Conservation (phyloP, 2,113 vertebrate genomes). For the Stigmatopora argus region DNA sequence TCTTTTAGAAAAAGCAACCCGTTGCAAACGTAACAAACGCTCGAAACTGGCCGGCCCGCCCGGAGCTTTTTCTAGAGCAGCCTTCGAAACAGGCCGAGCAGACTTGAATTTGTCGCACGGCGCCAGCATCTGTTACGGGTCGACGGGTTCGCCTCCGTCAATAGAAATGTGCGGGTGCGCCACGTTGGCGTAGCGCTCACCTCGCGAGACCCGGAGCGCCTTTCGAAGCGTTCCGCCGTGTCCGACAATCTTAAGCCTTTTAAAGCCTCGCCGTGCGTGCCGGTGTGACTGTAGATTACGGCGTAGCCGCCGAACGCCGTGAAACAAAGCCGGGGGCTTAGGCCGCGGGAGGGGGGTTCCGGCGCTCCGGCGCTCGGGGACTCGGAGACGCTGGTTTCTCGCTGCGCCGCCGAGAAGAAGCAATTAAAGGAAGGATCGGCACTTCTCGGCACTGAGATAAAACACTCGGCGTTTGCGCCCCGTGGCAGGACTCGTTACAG, state of each 20-base stretch:
- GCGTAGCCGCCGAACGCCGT: conserved; percentile 33
- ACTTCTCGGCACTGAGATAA: conserved; percentile 51
- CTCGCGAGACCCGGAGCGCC: conserved; percentile 29
- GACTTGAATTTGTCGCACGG: not conserved
- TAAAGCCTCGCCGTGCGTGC: conserved; percentile 33
- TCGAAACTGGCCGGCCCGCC: not conserved
- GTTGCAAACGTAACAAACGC: not conserved
- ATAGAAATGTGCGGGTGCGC: not conserved
- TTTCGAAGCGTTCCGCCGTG: conserved; percentile 38
- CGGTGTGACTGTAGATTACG: conserved; percentile 42
- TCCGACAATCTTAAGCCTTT: conserved; percentile 50
- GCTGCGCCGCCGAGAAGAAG: conserved; percentile 26
- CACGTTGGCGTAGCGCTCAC: conserved; percentile 21
- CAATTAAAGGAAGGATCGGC: conserved; percentile 60
- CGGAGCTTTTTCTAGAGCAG: not conserved
- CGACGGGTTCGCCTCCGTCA: conserved; percentile 14
- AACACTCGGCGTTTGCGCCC: too few species aligned
- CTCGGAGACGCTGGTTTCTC: conserved; percentile 37
- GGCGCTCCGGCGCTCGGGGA: conserved; percentile 38
- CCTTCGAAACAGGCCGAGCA: not conserved
- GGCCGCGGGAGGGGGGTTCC: conserved; percentile 29
- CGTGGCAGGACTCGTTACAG: too few species aligned
- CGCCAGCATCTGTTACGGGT: not conserved
- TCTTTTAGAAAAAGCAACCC: too few species aligned
- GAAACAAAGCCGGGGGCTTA: conserved; percentile 56